Conservation (phyloP, 1,140 invertebrate genomes). For the Melipona quadrifasciata region DNA sequence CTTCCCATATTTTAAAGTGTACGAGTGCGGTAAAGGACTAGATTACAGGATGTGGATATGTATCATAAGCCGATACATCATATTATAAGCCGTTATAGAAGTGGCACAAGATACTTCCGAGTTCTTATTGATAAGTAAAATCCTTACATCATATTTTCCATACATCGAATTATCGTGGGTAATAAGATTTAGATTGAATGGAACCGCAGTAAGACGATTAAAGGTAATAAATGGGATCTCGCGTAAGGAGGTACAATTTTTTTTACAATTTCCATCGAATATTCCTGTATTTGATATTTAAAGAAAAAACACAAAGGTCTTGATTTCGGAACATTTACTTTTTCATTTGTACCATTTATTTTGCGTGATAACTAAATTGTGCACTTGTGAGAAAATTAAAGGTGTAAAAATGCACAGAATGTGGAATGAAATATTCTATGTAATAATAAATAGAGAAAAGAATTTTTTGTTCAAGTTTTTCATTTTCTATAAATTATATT, state of each 20-base stretch:
- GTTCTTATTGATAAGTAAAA: conserved; percentile 19
- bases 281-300: neutral
- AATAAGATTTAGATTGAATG: conserved; percentile 33
- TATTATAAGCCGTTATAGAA: conserved; percentile 5
- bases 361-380: no score
- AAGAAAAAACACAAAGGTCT: neutral
- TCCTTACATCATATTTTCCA: conserved; percentile 26
- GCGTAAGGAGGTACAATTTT: neutral
- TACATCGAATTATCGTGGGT: conserved; percentile 18
- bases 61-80: conserved; percentile 22
- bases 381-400: no score
- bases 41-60: neutral
- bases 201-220: conserved; percentile 5
- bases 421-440: no score
- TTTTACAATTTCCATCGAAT: neutral
- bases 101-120: conserved; percentile 7
- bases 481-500: no score
- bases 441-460: no score
- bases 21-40: neutral
- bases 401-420: no score
- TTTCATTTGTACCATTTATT: neutral
- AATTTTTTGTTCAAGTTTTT: no score
- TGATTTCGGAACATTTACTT: neutral
- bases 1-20: neutral
- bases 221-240: neutral